phyloP scores from a whole-genome alignment of 1,140 invertebrate genomes.

The Dinoponera quadriceps region DNA sequence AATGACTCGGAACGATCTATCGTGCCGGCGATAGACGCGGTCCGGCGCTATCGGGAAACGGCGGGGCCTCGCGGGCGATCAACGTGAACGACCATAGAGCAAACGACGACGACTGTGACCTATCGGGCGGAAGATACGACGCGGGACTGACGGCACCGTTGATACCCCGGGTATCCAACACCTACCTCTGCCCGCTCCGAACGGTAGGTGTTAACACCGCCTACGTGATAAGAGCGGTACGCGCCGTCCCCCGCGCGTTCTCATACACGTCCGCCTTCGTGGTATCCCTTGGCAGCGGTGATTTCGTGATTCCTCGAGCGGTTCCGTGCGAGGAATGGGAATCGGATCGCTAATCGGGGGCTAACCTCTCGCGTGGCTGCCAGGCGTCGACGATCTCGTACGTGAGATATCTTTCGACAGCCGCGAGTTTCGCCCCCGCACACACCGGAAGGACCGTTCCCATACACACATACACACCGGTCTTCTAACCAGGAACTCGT shows the following conservation, averaged over 20 bases:
- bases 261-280: conserved; percentile 74
- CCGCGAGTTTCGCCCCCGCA: background rate
- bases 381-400: conserved; percentile 62
- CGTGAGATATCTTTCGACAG: conserved; percentile 38
- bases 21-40: conserved; percentile 59
- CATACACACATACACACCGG: background rate
- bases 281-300: conserved; percentile 55
- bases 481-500: conserved; percentile 43
- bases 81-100: background rate
- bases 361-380: conserved; percentile 66
- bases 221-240: conserved; percentile 63
- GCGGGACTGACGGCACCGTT: conserved; percentile 48
- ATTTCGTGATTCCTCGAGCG: conserved; percentile 73
- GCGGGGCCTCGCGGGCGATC: conserved; percentile 39
- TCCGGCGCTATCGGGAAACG: conserved; percentile 37
- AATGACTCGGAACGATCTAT: conserved; percentile 51
- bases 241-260: conserved; percentile 67
- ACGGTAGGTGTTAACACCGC: conserved; percentile 41
- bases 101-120: conserved; percentile 38
- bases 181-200: conserved; percentile 7
- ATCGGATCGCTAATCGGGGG: conserved; percentile 42
- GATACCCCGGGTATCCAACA: background rate
- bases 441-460: background rate
- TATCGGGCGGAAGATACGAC: conserved; percentile 51
- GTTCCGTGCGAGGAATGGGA: conserved; percentile 37